Evolutionary conservation across 2,797 vertebrate species (phyloP), one percentile per base, ranked within the genome.

Genomic region (Neoniphon sammara): DNA sequence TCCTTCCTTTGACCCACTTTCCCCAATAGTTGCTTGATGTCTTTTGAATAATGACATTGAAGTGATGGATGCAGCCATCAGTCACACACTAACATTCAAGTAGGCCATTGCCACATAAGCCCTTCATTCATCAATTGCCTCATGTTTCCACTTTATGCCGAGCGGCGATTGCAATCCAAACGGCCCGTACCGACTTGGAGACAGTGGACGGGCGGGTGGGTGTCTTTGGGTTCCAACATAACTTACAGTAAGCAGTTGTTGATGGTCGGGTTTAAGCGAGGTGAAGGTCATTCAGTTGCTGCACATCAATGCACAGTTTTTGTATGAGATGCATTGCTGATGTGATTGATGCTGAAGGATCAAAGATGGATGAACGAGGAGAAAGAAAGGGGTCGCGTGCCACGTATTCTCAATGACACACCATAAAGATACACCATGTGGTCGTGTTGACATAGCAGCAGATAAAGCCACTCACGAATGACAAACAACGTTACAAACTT

Each of bases 21-120:
- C 66, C 56, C 81, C 14, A 20, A 85, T 73, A 85, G 80, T 91
- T 88, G 52, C 82, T 88, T 77, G 64, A 86, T 81, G 78, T 84
- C 67, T 90, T 88, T 74, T 80, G 87, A 89, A 90, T 90, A 90
- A 88, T 86, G 83, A 86, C 87, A 83, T 72, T 75, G 65, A 73
- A 69, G 80, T 92, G 92, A 93, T 91, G 87, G 91, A 92, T 91
- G 88, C 84, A 75, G 84, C 90, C 82, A 88, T 94, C 93, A 92
- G 91, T 94, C 91, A 92, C 89, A 85, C 80, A 6, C 80, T 80
- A 73, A 87, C 77, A 75, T 89, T 88, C 87, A 92, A 90, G 87
- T 86, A 89, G 88, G 87, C 89, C 90, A 91, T 83, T 89, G 88
- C 80, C 86, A 84, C 70, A 84, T 84, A 85, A 81, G 87, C 76